A percentile compares a stretch with the other conserved stretches of the same genome.
Evolutionary conservation across 2,888 invertebrate genomes (phyloP).

Genomic region (Caenorhabditis uteleia): DNA sequence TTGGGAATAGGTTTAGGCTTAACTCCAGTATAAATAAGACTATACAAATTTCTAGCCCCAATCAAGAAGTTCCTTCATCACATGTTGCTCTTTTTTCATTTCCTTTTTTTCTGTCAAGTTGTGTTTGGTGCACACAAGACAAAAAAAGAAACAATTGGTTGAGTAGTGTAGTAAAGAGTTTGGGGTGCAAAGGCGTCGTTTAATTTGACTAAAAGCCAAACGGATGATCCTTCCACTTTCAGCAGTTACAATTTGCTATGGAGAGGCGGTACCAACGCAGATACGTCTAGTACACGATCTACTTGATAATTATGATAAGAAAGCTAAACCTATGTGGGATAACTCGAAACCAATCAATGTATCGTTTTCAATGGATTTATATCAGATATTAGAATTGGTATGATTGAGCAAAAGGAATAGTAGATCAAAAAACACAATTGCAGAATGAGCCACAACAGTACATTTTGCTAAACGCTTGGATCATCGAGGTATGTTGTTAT

Average conservation of each 20-base stretch:
- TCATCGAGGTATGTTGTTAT: conserved; percentile 67
- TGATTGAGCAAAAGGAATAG: not conserved
- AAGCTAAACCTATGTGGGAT: conserved; percentile 69
- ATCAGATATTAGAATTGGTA: conserved; percentile 67
- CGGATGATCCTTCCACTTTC: too few species aligned
- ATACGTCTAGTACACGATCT: conserved; percentile 54
- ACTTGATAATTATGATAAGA: conserved; percentile 56
- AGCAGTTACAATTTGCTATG: too few species aligned
- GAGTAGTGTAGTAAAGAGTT: conserved; percentile 3
- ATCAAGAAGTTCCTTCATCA: too few species aligned
- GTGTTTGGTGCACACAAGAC: too few species aligned
- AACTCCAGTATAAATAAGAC: too few species aligned
- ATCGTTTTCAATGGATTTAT: conserved; percentile 68
- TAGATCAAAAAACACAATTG: conserved; percentile 16
- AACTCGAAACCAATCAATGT: conserved; percentile 65
- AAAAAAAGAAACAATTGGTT: conserved; percentile 21
- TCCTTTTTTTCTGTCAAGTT: too few species aligned
- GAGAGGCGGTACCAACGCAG: conserved; percentile 36
- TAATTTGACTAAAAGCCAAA: conserved; percentile 20
- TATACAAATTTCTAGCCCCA: too few species aligned
- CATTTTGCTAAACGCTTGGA: conserved; percentile 67
- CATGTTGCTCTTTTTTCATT: too few species aligned
- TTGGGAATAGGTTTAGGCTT: too few species aligned
- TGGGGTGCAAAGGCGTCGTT: conserved; percentile 9
- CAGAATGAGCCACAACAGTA: conserved; percentile 69